Conservation (phyloP, 2,888 invertebrate genomes). For the Deilephila elpenor region DNA sequence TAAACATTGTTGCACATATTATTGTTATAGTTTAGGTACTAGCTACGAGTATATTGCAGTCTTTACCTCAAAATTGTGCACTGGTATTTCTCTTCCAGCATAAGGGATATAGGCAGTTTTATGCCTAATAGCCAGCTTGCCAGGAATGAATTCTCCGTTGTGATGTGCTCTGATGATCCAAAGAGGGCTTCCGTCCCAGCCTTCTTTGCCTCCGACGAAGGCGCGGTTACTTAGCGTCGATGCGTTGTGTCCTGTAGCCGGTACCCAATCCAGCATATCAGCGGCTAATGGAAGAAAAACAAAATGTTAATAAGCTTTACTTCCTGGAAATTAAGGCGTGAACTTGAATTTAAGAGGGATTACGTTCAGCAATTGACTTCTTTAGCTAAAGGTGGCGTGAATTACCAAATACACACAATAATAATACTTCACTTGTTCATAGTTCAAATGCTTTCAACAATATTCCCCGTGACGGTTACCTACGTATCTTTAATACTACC, state of each 20-base stretch:
- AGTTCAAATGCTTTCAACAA: too few species aligned
- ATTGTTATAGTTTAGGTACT: too few species aligned
- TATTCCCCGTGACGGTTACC: too few species aligned
- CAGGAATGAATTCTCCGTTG: constrained; percentile 71
- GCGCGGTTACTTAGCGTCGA: constrained; percentile 59
- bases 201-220: constrained; percentile 72
- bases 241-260: constrained; percentile 60
- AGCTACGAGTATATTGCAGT: neutral
- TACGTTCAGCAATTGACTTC: neutral
- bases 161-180: constrained; percentile 76
- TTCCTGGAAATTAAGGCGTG: neutral
- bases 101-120: constrained; percentile 70
- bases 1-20: too few species aligned
- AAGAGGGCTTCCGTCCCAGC: constrained; percentile 75
- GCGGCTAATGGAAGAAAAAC: constrained; percentile 34
- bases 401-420: neutral
- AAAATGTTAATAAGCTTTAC: neutral
- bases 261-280: constrained; percentile 68
- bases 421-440: too few species aligned
- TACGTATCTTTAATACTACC: too few species aligned
- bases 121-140: constrained; percentile 73
- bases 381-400: neutral
- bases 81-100: constrained; percentile 69
- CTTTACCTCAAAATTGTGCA: constrained; percentile 76
- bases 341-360: neutral